Conservation (phyloP, 1,140 invertebrate genomes). For the Stratiolaelaps scimitus region DNA sequence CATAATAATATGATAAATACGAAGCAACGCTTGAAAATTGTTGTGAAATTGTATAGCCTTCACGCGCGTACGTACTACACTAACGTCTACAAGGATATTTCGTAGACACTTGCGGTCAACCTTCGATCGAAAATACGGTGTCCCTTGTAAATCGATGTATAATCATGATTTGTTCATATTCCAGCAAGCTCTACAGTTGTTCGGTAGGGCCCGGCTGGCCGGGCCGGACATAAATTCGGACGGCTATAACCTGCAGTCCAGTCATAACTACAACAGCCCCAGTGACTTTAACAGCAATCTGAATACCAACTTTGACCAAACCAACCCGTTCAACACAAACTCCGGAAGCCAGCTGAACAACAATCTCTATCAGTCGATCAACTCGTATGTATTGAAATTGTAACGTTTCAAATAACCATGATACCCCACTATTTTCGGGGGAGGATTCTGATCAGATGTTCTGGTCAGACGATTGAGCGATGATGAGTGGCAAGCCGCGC, state of each 20-base stretch:
- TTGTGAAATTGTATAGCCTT: no score
- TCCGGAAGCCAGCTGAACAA: not conserved
- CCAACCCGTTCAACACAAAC: not conserved
- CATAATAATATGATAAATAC: no score
- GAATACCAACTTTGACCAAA: not conserved
- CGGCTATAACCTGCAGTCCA: constrained; percentile 25
- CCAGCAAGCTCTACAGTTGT: constrained; percentile 42
- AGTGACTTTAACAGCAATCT: constrained; percentile 27
- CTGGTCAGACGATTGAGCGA: no score
- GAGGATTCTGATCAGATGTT: no score
- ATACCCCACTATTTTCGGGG: not conserved
- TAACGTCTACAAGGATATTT: no score
- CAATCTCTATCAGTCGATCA: constrained; percentile 19
- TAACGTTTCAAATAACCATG: not conserved
- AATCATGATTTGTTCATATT: no score
- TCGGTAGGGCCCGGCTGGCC: constrained; percentile 36
- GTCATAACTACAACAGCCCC: constrained; percentile 25
- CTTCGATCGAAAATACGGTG: no score
- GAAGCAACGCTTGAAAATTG: no score
- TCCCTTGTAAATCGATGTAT: no score
- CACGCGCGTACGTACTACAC: no score
- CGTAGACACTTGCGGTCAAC: no score
- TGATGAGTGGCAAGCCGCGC: no score
- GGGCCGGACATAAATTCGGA: not conserved
- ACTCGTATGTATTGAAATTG: constrained; percentile 9